These are phyloP conservation scores for Augiades crinisus DNA, from an alignment of 2,888 invertebrate species.

Conservation along the genomic window DNA sequence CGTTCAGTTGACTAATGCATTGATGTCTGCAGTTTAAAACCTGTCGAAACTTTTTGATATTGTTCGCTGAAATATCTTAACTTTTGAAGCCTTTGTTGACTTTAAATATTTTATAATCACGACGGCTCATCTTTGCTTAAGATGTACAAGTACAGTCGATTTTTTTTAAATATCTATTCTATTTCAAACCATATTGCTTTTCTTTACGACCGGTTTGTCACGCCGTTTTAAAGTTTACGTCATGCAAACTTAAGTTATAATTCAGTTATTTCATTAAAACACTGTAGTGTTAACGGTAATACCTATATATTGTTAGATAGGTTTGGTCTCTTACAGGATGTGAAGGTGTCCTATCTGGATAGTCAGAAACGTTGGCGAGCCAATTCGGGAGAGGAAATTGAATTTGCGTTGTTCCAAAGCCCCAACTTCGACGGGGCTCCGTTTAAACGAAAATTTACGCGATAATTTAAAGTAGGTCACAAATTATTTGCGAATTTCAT, in stretches of 20 bases:
- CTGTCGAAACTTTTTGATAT: not conserved
- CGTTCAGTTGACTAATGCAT: not conserved
- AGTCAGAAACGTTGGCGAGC: slow-evolving; percentile 26
- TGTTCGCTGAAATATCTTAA: not conserved
- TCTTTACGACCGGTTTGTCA: too few relatives aligned
- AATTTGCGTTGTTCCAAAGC: slow-evolving; percentile 41
- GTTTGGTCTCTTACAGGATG: not conserved
- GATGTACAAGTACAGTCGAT: not conserved
- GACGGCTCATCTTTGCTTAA: too few relatives aligned
- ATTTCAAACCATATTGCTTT: too few relatives aligned
- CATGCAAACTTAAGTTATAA: not conserved
- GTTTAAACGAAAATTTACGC: slow-evolving; percentile 37
- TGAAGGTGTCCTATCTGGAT: slow-evolving; percentile 10
- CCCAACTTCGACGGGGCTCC: slow-evolving; percentile 36
- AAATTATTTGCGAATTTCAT: slow-evolving; percentile 21
- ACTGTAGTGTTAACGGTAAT: not conserved
- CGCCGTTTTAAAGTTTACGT: too few relatives aligned
- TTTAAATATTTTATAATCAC: not conserved
- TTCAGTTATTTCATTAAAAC: not conserved
- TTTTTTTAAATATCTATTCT: not conserved
- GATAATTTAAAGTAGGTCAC: slow-evolving; percentile 31
- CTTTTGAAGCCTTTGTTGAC: not conserved
- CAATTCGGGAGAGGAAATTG: slow-evolving; percentile 39
- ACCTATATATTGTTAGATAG: not conserved
- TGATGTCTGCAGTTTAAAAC: not conserved